Base-by-base conservation (phyloP, 2,113 vertebrate species). In the Chlamydotis undulata region DNA sequence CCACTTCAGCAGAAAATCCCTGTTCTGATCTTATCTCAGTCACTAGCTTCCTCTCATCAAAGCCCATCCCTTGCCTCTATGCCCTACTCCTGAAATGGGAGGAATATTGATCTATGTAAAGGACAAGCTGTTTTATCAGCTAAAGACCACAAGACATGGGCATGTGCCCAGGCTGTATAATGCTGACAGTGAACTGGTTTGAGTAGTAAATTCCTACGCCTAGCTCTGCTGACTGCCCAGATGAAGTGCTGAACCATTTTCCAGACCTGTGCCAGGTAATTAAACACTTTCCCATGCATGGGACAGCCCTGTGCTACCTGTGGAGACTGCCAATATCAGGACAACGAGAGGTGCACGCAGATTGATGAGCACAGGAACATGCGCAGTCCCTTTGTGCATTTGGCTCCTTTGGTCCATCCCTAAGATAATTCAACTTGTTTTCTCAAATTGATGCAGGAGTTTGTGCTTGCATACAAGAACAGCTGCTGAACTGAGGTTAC, bases 281-380 rank as follows among this genome's bases (percentile, higher is more conserved):
- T n/a, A 65, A 85, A n/a, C 6, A 1, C 35, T 19, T 85, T 13
- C 59, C 10, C 28, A 19, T 10, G 15, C 9, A 8, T 9, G 35
- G 11, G 19, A 77, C 31, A 60, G 28, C 12, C 12, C 18, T 60
- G 23, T 50, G 37, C 22, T 86, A 12, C n/a, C 19, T 64, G 29
- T 12, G 26, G 33, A 47, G 25, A 50, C 23, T 43, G n/a, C 17
- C 26, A 33, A 4, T 25, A 24, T 7, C 19, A 39, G 25, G 31
- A 50, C 7, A 21, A 31, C 0, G 1, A 68, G 45, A 60, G 5
- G 29, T 55, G 7, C 12, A 33, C 9, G 12, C 9, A 33, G 21
- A 39, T 3, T 7, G 7, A 47, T 39, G 14, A 28, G 28, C 28
- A 29, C 14, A 67, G 28, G 43, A 67, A 45, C 14, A 24, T 23